Base-by-base conservation (phyloP, 1,140 invertebrate species). In the Caenorhabditis briggsae region DNA sequence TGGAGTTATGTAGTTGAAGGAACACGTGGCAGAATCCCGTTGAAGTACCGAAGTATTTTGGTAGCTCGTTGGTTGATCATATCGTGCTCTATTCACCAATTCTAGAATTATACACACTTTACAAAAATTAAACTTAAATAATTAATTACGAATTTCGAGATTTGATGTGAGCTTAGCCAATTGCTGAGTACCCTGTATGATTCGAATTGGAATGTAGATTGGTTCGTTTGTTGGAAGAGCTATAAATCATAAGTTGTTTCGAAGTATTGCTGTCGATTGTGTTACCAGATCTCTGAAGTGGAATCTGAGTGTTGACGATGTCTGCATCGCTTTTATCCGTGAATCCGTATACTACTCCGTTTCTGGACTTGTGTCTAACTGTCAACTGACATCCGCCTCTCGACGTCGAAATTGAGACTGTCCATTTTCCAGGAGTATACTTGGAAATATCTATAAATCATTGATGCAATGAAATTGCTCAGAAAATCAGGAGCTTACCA, bases 171-270 rank as follows among this genome's bases (percentile, higher is more conserved):
- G 3, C 9, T 20, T 59, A 20, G 20, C 8, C 56, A 20, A 2
- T 3, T 33, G 18, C 18, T 8, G 20, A 59, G 16, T 9, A 5
- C 8, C 20, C n/a, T 59, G 56, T 59, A 20, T 64, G 59, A 64
- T 64, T 64, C 23, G 6, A 33, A 59, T 59, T n/a, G 56, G 56
- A 59, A 59, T n/a, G n/a, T 59, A 59, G 16, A 59, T 59, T n/a
- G n/a, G 14, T 9, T n/a, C 8, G n/a, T 59, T 59, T 8, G 16
- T 23, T 8, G 56, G n/a, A 20, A 23, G 8, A 9, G 20, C 56
- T 59, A 18, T 20, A 59, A 59, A 53, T 11, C 11, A 5, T 2
- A 8, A 2, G 11, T 16, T 53, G 50, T n/a, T 20, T n/a, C 3
- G 3, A 59, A 9, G 5, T 59, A n/a, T n/a, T 20, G 8, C 3